Percentiles rank a stretch among this genome's conserved stretches.
These are phyloP conservation scores for Microtus oregoni DNA, from an alignment of 2,113 vertebrate species.

Conservation along the genomic window DNA sequence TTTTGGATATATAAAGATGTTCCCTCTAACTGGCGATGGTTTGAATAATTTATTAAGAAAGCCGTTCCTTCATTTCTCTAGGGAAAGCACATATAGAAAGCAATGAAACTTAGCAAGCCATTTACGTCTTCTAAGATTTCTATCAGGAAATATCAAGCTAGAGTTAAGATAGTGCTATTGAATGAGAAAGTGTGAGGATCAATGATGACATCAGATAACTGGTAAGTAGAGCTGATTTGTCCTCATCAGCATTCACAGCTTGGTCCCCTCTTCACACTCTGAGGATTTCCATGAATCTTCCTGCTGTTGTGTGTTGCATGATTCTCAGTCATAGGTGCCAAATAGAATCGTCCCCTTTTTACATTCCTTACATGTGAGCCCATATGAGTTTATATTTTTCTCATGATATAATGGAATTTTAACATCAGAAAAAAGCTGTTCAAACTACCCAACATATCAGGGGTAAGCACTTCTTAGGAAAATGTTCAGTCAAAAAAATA, in stretches of 20 bases:
- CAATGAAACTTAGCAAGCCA: slow-evolving; percentile 29
- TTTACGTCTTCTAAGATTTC: neutral
- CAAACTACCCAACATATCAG: neutral
- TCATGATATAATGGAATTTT: slow-evolving; percentile 12
- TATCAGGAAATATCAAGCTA: slow-evolving; percentile 4
- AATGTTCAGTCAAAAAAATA: neutral
- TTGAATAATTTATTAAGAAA: slow-evolving; percentile 36
- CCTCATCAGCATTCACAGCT: neutral
- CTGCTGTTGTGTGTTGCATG: neutral
- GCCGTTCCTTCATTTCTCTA: slow-evolving; percentile 6
- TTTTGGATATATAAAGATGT: slow-evolving; percentile 22
- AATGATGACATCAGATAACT: neutral
- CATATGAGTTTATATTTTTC: neutral
- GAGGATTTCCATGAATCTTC: neutral
- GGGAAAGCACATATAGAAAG: neutral
- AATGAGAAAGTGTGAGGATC: neutral
- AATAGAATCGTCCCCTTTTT: neutral
- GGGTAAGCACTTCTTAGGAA: neutral
- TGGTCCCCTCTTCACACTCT: neutral
- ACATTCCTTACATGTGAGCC: neutral
- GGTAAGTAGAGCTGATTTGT: neutral
- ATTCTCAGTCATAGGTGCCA: neutral
- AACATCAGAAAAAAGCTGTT: neutral
- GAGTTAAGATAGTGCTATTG: neutral
- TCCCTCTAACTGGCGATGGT: neutral